Base-by-base conservation (phyloP, 2,113 vertebrate species). In the Heterotilapia buettikoferi region DNA sequence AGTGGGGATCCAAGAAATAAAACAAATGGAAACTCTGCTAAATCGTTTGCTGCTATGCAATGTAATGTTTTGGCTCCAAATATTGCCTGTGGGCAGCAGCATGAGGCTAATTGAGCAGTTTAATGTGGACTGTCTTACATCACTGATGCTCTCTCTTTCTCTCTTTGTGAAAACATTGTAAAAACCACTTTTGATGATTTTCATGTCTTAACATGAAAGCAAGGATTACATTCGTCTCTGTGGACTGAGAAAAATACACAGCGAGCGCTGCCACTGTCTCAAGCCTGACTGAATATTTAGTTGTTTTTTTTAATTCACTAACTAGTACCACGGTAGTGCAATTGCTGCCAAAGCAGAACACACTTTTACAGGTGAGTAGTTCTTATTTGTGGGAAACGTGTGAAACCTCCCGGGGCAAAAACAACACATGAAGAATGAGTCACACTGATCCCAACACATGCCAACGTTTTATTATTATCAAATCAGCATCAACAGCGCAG, bases 51-150 rank as follows among this genome's bases (percentile, higher is more conserved):
- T 78, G 73, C 73, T 78, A 45, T 76, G 29, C 57, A 85, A 84
- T 81, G 54, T 71, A 73, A 84, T 86, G 78, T 78, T 80, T 71
- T 87, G 88, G 78, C 86, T 82, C 56, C 40, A 57, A 56, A 61
- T 57, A 43, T 40, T 19, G 79, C 50, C 59, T 47, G 26, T 83
- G 86, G 84, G 71, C 21, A 88, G 24, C 91, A 83, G 84, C 79
- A 21, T 80, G 87, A 80, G 56, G 56, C 61, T 86, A 90, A 90
- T 59, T 88, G 56, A 90, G 26, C 52, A 50, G 29, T 82, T 84
- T 71, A 76, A 47, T 82, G 29, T 29, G 26, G 19, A 53, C 40
- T 80, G 82, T 76, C 83, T 89, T 61, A 84, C 80, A 73, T 84
- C 61, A 87, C 9, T 84, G 68, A 81, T 66, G 66, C 47, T 45